phyloP scores from a whole-genome alignment of 2,797 vertebrate genomes.

The Platyrinchus mystaceus region DNA sequence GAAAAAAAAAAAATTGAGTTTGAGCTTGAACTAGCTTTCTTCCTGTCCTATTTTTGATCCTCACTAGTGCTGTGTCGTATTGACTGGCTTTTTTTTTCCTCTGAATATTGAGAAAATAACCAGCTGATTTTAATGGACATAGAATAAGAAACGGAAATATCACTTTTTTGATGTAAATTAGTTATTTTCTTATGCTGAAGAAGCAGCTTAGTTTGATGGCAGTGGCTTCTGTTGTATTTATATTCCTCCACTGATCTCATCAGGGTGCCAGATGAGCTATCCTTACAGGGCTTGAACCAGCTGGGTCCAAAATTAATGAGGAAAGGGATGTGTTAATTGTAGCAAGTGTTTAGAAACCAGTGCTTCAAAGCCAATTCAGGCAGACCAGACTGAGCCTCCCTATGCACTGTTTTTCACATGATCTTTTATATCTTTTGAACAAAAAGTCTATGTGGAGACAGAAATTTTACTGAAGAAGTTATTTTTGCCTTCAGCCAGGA shows the following conservation, averaged over 20 bases:
- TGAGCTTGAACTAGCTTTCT: neutral
- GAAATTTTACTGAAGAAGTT: neutral
- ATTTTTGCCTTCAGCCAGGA: neutral
- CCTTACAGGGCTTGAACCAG: neutral
- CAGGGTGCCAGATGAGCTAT: slow-evolving; percentile 22
- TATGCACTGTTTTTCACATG: neutral
- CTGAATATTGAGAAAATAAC: neutral
- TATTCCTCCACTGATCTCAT: slow-evolving; percentile 29
- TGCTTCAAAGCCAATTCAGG: neutral
- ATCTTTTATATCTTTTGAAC: slow-evolving; percentile 2
- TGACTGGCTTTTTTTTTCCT: neutral
- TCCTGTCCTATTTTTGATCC: neutral
- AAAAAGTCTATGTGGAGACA: neutral
- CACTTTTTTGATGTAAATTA: neutral
- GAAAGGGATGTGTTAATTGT: slow-evolving; percentile 12
- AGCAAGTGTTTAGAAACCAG: neutral
- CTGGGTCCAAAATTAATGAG: slow-evolving; percentile 36
- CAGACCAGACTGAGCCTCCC: neutral
- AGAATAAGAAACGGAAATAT: neutral
- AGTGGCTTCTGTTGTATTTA: neutral
- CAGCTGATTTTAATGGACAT: neutral
- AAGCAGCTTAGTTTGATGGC: neutral
- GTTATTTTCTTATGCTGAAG: neutral
- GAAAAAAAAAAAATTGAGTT: neutral
- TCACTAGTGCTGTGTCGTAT: neutral